Base-by-base conservation (phyloP, 2,888 invertebrate species). In the Oeneis ivallda region DNA sequence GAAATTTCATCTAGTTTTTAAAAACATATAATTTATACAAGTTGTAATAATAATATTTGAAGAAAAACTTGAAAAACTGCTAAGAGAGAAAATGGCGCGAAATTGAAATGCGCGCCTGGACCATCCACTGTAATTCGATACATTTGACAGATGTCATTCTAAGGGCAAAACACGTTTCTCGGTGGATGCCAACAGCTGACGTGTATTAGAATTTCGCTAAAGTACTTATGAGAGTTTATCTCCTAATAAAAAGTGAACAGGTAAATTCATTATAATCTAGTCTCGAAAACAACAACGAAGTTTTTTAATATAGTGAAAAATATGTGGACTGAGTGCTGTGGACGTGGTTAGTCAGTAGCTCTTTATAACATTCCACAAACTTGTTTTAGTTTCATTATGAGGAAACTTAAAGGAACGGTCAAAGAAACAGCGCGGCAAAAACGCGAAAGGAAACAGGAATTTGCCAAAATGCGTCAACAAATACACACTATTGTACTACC, bases 351-450 rank as follows among this genome's bases (percentile, higher is more conserved):
- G 26, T 26, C 26, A 26, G 26, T 1, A 26, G 26, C 26, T 50
- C 52, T 67, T 43, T 45, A 45, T 52, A 45, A 57, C 13, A 64
- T 61, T 47, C 32, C 11, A 41, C 19, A 6, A 39, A 50, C 65
- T 72, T 70, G 72, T 82, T 84, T 71, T 75, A 84, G 83, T 59
- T 66, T 34, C 70, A 92, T 75, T 72, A 97, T 97, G 96, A 94
- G 96, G 72, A 96, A 96, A 81, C 86, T 96, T 49, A 96, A 96
- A 80, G 96, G 96, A 59, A 95, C 95, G 62, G 94, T 94, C 54
- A 97, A 97, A 87, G 96, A 97, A 89, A 95, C 95, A 0, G 95
- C 95, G 11, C 95, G 94, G 81, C 97, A 97, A 84, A 96, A 96
- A 81, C 95, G 95, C 76, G 96, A 97, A 78, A 94, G 97, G 43